Evolutionary conservation across 2,888 invertebrate species (phyloP).

Genomic region (Drosophila putrida): DNA sequence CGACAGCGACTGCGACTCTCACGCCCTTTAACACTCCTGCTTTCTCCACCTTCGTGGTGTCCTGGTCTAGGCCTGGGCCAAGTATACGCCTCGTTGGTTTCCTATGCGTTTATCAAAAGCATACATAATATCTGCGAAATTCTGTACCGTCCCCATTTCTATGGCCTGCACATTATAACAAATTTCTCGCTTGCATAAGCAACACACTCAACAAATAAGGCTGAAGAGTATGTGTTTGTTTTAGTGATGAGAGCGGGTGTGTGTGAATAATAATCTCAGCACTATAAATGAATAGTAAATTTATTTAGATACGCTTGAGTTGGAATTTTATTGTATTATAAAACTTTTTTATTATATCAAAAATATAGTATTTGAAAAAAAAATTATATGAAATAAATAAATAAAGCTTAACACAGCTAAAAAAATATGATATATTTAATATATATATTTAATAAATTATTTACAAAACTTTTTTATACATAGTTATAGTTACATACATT

Average conservation of each 20-base stretch:
- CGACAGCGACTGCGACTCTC: background rate
- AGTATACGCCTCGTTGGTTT: constrained; percentile 73
- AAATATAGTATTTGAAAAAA: too few species aligned
- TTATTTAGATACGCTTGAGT: too few species aligned
- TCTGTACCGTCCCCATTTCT: constrained; percentile 46
- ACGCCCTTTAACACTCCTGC: background rate
- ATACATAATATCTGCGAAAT: constrained; percentile 62
- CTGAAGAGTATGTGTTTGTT: constrained; percentile 23
- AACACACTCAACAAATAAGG: constrained; percentile 65
- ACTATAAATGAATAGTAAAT: background rate
- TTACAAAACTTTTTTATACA: too few species aligned
- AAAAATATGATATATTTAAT: too few species aligned
- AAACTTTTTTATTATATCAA: too few species aligned
- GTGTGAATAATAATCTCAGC: background rate
- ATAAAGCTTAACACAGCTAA: too few species aligned
- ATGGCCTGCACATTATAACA: constrained; percentile 77
- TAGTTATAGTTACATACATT: too few species aligned
- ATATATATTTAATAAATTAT: too few species aligned
- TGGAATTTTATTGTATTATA: too few species aligned
- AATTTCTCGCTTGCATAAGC: constrained; percentile 82
- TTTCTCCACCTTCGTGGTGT: background rate
- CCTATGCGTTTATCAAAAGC: constrained; percentile 80
- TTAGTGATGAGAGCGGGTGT: constrained; percentile 57
- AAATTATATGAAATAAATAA: too few species aligned
- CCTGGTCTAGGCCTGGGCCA: constrained; percentile 55